phyloP scores from a whole-genome alignment of 2,888 invertebrate genomes.

The Archips xylosteana region DNA sequence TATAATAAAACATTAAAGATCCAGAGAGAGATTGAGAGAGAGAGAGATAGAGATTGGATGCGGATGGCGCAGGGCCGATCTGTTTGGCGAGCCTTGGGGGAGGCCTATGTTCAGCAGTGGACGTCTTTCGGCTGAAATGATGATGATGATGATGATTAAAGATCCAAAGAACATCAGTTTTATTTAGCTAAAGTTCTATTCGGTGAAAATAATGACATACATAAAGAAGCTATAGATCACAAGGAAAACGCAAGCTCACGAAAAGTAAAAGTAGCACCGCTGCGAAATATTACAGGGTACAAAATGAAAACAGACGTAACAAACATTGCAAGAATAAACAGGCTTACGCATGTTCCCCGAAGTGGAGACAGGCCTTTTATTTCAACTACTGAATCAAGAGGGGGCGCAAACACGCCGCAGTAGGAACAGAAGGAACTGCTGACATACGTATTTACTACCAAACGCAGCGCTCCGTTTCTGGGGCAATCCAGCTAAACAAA shows the following conservation, averaged over 20 bases:
- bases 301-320: conserved; percentile 38
- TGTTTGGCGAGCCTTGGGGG: too few species aligned
- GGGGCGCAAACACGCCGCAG: conserved; percentile 51
- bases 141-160: too few species aligned
- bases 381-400: conserved; percentile 48
- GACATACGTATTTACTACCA: conserved; percentile 60
- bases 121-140: too few species aligned
- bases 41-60: too few species aligned
- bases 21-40: too few species aligned
- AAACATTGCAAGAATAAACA: conserved; percentile 28
- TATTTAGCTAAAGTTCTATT: not conserved
- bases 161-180: not conserved
- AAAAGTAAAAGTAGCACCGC: conserved; percentile 28
- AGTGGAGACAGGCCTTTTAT: conserved; percentile 40
- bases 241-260: conserved; percentile 7
- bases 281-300: conserved; percentile 24
- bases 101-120: too few species aligned
- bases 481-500: conserved; percentile 54
- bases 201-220: not conserved
- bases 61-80: too few species aligned
- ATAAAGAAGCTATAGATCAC: not conserved
- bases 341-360: conserved; percentile 36
- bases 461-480: conserved; percentile 53
- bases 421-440: conserved; percentile 55
- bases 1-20: not conserved